Evolutionary conservation across 2,113 vertebrate genomes (phyloP).

Genomic region (Festucalex cinctus): DNA sequence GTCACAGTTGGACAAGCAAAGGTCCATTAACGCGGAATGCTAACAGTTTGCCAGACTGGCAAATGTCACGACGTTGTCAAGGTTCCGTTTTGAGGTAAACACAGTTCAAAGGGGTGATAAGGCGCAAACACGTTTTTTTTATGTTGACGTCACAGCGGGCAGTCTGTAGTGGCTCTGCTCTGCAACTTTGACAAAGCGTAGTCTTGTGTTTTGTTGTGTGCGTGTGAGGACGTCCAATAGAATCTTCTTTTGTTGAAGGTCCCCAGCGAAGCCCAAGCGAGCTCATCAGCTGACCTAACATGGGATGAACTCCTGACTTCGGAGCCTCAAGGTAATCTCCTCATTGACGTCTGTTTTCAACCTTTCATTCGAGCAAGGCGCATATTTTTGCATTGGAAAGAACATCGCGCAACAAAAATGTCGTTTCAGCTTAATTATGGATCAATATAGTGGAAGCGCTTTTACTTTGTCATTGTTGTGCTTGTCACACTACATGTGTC

Average conservation of each 20-base stretch:
- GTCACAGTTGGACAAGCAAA: conserved; percentile 34
- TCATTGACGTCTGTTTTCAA: not conserved
- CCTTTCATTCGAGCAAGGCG: not conserved
- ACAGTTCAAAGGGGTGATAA: conserved; percentile 51
- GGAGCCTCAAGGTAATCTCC: conserved; percentile 33
- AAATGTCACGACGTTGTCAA: conserved; percentile 63
- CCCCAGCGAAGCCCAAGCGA: not conserved
- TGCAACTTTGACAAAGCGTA: not conserved
- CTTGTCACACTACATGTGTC: too few relatives aligned
- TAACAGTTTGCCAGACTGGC: conserved; percentile 50
- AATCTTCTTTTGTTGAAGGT: not conserved
- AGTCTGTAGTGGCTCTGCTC: conserved; percentile 16
- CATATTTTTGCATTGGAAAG: not conserved
- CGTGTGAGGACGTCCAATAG: not conserved
- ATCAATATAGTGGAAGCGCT: too few relatives aligned
- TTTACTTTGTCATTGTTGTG: too few relatives aligned
- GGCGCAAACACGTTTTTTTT: conserved; percentile 32
- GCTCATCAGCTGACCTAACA: conserved; percentile 39
- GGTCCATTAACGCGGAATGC: conserved; percentile 58
- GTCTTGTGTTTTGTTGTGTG: not conserved
- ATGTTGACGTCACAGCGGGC: conserved; percentile 35
- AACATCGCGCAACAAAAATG: too few relatives aligned
- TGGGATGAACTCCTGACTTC: conserved; percentile 54
- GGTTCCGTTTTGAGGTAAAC: conserved; percentile 36
- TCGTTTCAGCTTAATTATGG: too few relatives aligned